Evolutionary conservation across 2,888 invertebrate genomes (phyloP).

Genomic region (Philereme vetulata): DNA sequence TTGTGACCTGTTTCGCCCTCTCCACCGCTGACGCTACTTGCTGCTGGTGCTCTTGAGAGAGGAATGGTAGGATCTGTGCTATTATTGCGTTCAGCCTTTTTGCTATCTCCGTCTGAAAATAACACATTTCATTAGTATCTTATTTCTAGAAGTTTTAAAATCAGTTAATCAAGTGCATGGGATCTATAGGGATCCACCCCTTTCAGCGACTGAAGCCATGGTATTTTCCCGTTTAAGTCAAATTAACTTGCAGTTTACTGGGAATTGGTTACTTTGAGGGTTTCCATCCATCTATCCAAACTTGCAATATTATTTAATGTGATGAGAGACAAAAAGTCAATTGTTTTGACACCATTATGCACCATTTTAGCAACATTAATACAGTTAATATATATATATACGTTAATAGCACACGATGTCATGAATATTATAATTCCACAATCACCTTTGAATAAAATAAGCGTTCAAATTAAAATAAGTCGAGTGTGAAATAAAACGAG

Average conservation of each 20-base stretch:
- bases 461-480: conserved; percentile 66
- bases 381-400: conserved; percentile 49
- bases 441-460: conserved; percentile 61
- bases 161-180: no score
- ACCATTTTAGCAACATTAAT: conserved; percentile 42
- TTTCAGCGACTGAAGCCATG: no score
- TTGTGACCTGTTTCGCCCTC: conserved; percentile 96
- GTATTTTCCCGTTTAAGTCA: no score
- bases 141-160: no score
- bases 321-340: conserved; percentile 40
- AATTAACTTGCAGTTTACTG: no score
- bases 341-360: conserved; percentile 21
- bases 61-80: conserved; percentile 96
- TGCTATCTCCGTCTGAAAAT: conserved; percentile 95
- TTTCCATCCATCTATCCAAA: conserved; percentile 1
- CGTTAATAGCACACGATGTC: conserved; percentile 37
- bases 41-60: conserved; percentile 95
- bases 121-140: conserved; percentile 38
- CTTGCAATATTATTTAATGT: conserved; percentile 32
- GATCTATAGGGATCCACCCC: no score
- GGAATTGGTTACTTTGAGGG: no score
- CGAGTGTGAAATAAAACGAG: conserved; percentile 58
- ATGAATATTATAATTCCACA: conserved; percentile 56
- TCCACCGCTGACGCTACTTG: conserved; percentile 97
- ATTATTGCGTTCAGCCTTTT: conserved; percentile 97